Conservation (phyloP, 2,797 vertebrate species). For the Limnodromus scolopaceus region DNA sequence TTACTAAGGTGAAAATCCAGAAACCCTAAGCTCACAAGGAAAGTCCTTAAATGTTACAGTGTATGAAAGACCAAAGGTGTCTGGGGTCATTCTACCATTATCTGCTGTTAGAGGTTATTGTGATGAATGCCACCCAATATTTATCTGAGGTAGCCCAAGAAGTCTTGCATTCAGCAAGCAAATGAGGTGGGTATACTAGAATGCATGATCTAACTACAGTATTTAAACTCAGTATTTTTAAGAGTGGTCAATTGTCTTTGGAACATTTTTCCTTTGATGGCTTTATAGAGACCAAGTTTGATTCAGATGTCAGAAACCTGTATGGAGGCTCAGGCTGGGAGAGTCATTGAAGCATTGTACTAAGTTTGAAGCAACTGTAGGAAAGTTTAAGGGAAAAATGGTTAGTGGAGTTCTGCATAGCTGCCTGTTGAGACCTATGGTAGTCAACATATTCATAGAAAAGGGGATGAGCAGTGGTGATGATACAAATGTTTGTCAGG, state of each 20-base stretch:
- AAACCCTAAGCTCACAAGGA: neutral
- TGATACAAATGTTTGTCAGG: neutral
- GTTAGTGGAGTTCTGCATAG: neutral
- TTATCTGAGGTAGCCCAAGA: neutral
- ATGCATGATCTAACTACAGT: neutral
- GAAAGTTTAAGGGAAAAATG: neutral
- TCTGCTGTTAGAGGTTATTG: neutral
- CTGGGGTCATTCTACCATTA: rapidly evolving
- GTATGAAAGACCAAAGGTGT: neutral
- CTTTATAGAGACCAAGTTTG: neutral
- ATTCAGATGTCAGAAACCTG: neutral
- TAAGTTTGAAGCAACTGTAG: neutral
- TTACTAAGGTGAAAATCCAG: neutral
- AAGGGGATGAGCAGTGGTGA: rapidly evolving
- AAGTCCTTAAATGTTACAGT: neutral
- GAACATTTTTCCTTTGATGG: neutral
- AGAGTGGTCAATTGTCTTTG: neutral
- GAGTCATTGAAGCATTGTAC: neutral
- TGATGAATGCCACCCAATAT: neutral
- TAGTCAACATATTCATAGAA: neutral
- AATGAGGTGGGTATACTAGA: neutral
- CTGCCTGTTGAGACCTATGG: neutral
- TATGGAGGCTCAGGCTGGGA: rapidly evolving
- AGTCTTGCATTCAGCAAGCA: neutral
- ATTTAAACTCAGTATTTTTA: neutral